Evolutionary conservation across 1,140 invertebrate species (phyloP).

Genomic region (Neotoxoptera formosana): DNA sequence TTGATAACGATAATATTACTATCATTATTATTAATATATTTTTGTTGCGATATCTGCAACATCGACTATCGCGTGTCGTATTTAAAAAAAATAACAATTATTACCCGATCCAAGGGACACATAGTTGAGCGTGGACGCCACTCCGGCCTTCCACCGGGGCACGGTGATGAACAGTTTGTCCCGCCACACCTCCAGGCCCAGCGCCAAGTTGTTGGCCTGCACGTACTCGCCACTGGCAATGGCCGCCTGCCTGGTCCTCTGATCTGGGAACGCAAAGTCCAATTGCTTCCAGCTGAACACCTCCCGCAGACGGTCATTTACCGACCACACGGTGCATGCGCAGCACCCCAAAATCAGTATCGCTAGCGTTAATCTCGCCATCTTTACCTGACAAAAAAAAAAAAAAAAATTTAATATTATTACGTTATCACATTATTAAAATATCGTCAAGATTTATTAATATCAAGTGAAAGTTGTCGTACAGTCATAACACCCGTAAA

Average conservation of each 20-base stretch:
- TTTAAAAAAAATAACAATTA: conserved; percentile 69
- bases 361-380: conserved; percentile 13
- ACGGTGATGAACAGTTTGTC: conserved; percentile 81
- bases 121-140: conserved; percentile 76
- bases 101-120: conserved; percentile 68
- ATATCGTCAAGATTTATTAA: neutral
- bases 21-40: neutral
- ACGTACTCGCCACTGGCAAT: conserved; percentile 71
- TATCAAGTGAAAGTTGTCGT: neutral
- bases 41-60: too few species aligned
- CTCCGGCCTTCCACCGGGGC: conserved; percentile 76
- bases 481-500: neutral
- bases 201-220: conserved; percentile 77
- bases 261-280: conserved; percentile 75
- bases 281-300: conserved; percentile 75
- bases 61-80: neutral
- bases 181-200: conserved; percentile 78
- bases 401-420: neutral
- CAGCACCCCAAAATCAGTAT: conserved; percentile 40
- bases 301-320: conserved; percentile 69
- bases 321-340: conserved; percentile 29
- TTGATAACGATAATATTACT: neutral
- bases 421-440: neutral
- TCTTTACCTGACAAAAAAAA: conserved; percentile 21
- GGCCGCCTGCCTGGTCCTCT: conserved; percentile 69